A percentile compares a stretch with the other conserved stretches of the same genome.
phyloP scores from a whole-genome alignment of 2,113 vertebrate species.

The Ancistrus triradiatus region DNA sequence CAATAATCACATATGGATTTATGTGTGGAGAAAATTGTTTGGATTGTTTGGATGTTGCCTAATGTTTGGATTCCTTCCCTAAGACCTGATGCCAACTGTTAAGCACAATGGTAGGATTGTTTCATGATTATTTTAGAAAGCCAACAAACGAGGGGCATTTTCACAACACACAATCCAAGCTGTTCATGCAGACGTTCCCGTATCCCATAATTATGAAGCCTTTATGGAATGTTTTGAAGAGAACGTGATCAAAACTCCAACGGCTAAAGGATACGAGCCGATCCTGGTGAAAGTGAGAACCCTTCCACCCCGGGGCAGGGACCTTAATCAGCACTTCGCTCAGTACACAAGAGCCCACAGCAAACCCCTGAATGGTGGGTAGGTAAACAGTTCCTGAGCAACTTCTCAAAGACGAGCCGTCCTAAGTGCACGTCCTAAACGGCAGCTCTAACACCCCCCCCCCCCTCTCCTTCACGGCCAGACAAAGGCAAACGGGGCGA shows the following conservation, averaged over 20 bases:
- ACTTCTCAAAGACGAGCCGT: conserved; percentile 15
- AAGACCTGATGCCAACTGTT: no score
- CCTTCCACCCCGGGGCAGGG: background rate
- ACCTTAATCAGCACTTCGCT: conserved; percentile 15
- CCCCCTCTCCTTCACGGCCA: conserved; percentile 23
- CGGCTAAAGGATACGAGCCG: background rate
- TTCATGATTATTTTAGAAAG: no score
- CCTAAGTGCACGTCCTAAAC: conserved; percentile 25
- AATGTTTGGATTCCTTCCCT: no score
- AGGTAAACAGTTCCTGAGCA: conserved; percentile 14
- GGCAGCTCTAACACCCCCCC: conserved; percentile 6
- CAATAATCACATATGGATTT: no score
- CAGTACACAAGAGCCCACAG: background rate
- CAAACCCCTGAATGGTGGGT: background rate
- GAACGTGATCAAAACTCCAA: background rate
- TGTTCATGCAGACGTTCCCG: no score
- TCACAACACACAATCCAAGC: no score
- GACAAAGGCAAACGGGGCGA: conserved; percentile 33
- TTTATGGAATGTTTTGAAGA: no score
- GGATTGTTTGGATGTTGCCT: no score
- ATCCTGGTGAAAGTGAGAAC: conserved; percentile 9
- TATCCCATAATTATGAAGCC: no score
- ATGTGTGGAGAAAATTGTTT: no score
- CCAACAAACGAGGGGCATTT: no score
- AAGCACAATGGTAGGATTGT: no score